These are phyloP conservation scores for Acanthiza pusilla DNA, from an alignment of 2,797 vertebrate genomes.

Conservation along the genomic window DNA sequence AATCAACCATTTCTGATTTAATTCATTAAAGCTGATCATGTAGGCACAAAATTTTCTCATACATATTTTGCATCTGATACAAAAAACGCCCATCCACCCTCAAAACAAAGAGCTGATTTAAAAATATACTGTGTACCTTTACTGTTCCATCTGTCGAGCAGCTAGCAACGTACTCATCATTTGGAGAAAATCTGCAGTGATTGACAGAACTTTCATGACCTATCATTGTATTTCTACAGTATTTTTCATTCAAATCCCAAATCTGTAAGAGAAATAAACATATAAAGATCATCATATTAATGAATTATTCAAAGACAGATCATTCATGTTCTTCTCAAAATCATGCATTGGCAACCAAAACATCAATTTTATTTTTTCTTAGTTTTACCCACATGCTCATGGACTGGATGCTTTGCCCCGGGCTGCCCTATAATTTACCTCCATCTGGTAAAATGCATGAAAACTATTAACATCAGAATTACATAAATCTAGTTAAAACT, in stretches of 20 bases:
- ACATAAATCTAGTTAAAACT: background rate
- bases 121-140: slow-evolving; percentile 77
- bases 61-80: background rate
- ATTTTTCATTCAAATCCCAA: slow-evolving; percentile 86
- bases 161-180: slow-evolving; percentile 86
- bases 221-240: slow-evolving; percentile 92
- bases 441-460: background rate
- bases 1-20: background rate
- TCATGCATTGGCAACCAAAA: background rate
- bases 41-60: background rate
- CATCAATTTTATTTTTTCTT: background rate
- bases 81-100: background rate
- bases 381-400: background rate
- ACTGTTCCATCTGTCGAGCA: slow-evolving; percentile 91
- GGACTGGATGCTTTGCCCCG: background rate
- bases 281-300: background rate
- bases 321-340: background rate
- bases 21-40: background rate
- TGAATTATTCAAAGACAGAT: background rate
- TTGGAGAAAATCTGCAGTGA: slow-evolving; percentile 95
- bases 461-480: background rate
- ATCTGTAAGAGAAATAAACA: slow-evolving; percentile 72
- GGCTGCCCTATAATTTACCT: background rate
- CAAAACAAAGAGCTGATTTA: background rate
- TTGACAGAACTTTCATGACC: slow-evolving; percentile 85